A percentile compares a stretch with the other conserved stretches of the same genome.
phyloP scores from a whole-genome alignment of 2,888 invertebrate species.

The Drosophila melanosoma region DNA sequence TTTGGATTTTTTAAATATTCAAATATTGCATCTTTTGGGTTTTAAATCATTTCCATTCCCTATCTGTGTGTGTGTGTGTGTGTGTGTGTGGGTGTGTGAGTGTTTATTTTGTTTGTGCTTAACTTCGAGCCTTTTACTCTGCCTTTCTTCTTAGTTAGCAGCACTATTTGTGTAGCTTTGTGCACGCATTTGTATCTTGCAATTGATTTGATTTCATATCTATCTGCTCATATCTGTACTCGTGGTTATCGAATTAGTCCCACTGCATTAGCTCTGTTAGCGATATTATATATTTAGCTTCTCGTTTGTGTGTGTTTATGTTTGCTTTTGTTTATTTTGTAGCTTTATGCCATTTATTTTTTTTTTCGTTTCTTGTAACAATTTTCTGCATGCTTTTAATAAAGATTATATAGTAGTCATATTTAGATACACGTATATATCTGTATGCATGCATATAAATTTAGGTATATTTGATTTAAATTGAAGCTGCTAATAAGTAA shows the following conservation, averaged over 20 bases:
- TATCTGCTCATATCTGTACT: conserved; percentile 17
- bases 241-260: conserved; percentile 18
- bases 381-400: conserved; percentile 55
- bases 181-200: conserved; percentile 34
- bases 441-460: conserved; percentile 39
- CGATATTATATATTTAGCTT: conserved; percentile 16
- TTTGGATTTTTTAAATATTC: conserved; percentile 27
- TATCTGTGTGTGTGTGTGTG: conserved; percentile 32
- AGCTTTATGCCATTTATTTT: conserved; percentile 7
- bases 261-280: conserved; percentile 20
- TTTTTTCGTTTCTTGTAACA: conserved; percentile 30
- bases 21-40: conserved; percentile 28
- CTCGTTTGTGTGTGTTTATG: conserved; percentile 10
- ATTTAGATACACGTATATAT: conserved; percentile 41
- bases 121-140: conserved; percentile 19
- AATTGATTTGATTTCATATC: conserved; percentile 20
- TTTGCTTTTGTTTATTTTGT: conserved; percentile 10
- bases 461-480: conserved; percentile 76
- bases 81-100: background rate
- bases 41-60: conserved; percentile 16
- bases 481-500: conserved; percentile 76
- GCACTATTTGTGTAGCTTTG: conserved; percentile 37
- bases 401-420: conserved; percentile 75
- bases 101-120: conserved; percentile 53
- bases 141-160: conserved; percentile 22